Conservation (phyloP, 1,140 invertebrate genomes). For the Saxidomus purpurata region DNA sequence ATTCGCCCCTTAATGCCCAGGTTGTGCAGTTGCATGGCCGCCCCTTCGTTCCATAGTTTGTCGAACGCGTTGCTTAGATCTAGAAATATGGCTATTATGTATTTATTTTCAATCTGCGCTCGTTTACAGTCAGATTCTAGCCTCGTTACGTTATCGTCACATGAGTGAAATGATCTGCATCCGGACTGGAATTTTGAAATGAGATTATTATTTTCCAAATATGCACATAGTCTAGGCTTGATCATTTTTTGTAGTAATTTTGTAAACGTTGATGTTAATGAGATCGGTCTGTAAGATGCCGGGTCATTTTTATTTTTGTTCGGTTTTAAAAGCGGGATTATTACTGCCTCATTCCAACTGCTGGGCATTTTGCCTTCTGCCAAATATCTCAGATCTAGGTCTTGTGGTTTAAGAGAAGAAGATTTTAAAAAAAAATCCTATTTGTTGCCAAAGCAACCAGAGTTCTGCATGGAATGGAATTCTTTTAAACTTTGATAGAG, state of each 20-base stretch:
- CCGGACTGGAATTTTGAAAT: background rate
- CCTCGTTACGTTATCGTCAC: conserved; percentile 2
- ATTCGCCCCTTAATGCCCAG: background rate
- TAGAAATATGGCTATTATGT: background rate
- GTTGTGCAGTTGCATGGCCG: background rate
- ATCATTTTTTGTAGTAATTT: conserved; percentile 50
- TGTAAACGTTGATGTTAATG: conserved; percentile 20
- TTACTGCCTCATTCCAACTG: background rate
- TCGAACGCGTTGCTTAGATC: conserved; percentile 23
- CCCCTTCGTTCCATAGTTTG: background rate
- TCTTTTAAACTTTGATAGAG: no score
- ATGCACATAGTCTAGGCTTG: background rate
- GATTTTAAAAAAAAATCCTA: no score
- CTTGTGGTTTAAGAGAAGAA: no score
- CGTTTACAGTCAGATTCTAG: background rate
- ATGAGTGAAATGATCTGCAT: background rate
- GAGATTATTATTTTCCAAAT: background rate
- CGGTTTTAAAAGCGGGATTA: conserved; percentile 9
- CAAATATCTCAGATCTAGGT: no score
- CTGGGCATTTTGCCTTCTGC: background rate
- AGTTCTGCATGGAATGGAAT: no score
- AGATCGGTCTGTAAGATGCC: conserved; percentile 33
- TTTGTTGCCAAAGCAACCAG: no score
- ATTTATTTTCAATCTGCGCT: background rate
- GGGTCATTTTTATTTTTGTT: background rate